Percentiles rank a stretch among this genome's conserved stretches.
These are phyloP conservation scores for Rhimphoctona megacephalus DNA, from an alignment of 2,888 invertebrate species.

Conservation along the genomic window DNA sequence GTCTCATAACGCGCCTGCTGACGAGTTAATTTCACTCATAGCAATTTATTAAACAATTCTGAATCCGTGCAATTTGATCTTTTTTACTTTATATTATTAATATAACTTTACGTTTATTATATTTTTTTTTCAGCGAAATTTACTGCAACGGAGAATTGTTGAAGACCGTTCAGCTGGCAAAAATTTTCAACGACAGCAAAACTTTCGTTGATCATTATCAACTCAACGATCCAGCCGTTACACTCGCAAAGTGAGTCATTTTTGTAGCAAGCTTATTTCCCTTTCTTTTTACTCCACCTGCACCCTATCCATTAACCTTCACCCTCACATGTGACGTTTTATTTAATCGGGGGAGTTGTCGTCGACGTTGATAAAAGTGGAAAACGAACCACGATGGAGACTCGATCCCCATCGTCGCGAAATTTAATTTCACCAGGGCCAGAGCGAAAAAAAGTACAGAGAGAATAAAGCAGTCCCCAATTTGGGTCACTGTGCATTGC, in stretches of 20 bases:
- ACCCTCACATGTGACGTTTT: background rate
- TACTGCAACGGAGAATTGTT: conserved; percentile 81
- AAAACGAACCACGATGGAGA: conserved; percentile 4
- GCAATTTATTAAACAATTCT: background rate
- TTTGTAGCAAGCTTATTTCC: conserved; percentile 13
- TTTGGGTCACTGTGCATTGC: conserved; percentile 13
- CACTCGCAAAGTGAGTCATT: conserved; percentile 80
- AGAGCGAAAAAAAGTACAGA: conserved; percentile 2
- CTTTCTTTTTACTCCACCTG: conserved; percentile 5
- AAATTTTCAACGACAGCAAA: conserved; percentile 81
- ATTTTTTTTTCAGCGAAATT: conserved; percentile 75
- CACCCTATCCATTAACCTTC: conserved; percentile 16
- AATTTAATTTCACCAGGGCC: conserved; percentile 38
- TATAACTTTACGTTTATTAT: background rate
- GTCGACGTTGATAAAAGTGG: conserved; percentile 46
- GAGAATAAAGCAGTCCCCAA: conserved; percentile 1
- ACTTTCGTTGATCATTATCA: conserved; percentile 82
- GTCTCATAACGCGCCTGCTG: too few species aligned
- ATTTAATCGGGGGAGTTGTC: background rate
- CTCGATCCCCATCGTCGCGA: conserved; percentile 15
- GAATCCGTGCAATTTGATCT: background rate
- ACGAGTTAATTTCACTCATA: background rate
- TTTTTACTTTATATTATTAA: background rate
- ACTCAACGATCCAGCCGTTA: conserved; percentile 78
- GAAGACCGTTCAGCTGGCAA: conserved; percentile 78